phyloP scores from a whole-genome alignment of 2,797 vertebrate genomes.

The Ctenopoma kingsleyae region DNA sequence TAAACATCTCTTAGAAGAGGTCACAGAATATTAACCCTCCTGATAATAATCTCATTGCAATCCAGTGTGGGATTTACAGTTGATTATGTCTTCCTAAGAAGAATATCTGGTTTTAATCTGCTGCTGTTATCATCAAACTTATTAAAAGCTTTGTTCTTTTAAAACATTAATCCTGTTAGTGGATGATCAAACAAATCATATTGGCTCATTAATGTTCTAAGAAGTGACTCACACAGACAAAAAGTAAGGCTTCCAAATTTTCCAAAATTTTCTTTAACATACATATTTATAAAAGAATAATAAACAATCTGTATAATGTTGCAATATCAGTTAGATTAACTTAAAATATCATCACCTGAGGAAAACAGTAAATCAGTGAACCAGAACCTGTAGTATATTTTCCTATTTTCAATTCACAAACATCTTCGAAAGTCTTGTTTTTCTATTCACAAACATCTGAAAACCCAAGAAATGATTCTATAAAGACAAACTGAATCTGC shows the following conservation, averaged over 20 bases:
- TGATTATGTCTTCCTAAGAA: constrained; percentile 53
- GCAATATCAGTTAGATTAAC: background rate
- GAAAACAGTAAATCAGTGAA: too few species aligned
- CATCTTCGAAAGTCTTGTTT: too few species aligned
- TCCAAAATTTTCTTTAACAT: background rate
- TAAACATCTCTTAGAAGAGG: constrained; percentile 28
- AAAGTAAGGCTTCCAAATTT: constrained; percentile 2
- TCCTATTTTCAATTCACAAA: too few species aligned
- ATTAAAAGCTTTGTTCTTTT: constrained; percentile 71
- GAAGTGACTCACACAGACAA: constrained; percentile 23
- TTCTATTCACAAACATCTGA: too few species aligned
- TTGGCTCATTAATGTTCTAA: constrained; percentile 51
- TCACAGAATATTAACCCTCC: constrained; percentile 34
- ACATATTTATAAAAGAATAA: background rate
- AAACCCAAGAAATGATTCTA: too few species aligned
- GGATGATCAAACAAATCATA: constrained; percentile 67
- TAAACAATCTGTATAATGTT: background rate
- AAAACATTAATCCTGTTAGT: constrained; percentile 74
- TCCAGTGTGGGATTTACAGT: constrained; percentile 47
- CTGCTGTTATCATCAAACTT: constrained; percentile 65
- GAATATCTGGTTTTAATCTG: constrained; percentile 62
- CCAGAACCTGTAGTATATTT: too few species aligned
- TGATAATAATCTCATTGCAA: constrained; percentile 46
- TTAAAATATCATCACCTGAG: too few species aligned
- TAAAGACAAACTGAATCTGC: too few species aligned